Conservation (phyloP, 2,113 vertebrate species). For the Phoxinus phoxinus region DNA sequence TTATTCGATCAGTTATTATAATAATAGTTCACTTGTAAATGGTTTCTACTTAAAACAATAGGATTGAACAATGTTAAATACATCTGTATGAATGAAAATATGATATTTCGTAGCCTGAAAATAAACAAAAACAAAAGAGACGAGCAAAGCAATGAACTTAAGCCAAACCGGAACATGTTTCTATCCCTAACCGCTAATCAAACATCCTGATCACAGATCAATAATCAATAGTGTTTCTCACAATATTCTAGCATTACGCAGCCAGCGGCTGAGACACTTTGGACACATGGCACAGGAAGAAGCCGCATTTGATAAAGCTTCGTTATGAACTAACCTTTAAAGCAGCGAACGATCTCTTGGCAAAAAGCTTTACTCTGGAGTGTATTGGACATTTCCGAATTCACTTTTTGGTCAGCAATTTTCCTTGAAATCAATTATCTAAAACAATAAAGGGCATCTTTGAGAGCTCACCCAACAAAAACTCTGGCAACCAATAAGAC, state of each 20-base stretch:
- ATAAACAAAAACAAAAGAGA: not conserved
- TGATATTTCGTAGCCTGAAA: not conserved
- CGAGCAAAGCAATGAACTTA: not conserved
- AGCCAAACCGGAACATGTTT: not conserved
- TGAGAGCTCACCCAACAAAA: constrained; percentile 6
- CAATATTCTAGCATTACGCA: not conserved
- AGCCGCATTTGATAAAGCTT: constrained; percentile 63
- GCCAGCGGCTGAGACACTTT: constrained; percentile 30
- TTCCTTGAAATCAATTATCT: not conserved
- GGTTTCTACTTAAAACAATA: not conserved
- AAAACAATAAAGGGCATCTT: not conserved
- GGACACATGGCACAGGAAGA: constrained; percentile 71
- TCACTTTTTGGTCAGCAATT: not conserved
- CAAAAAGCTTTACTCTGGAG: constrained; percentile 3
- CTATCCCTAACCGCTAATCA: not conserved
- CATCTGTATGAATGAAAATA: not conserved
- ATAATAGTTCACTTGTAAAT: not conserved
- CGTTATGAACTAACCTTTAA: not conserved
- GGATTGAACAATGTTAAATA: not conserved
- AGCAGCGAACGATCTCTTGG: not conserved
- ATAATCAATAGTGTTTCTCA: constrained; percentile 17
- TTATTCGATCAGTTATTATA: constrained; percentile 7
- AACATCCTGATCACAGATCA: constrained; percentile 32
- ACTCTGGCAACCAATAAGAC: not conserved
- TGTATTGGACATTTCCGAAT: not conserved